Conservation (phyloP, 2,888 invertebrate genomes). For the Trypoxylon attenuatum region DNA sequence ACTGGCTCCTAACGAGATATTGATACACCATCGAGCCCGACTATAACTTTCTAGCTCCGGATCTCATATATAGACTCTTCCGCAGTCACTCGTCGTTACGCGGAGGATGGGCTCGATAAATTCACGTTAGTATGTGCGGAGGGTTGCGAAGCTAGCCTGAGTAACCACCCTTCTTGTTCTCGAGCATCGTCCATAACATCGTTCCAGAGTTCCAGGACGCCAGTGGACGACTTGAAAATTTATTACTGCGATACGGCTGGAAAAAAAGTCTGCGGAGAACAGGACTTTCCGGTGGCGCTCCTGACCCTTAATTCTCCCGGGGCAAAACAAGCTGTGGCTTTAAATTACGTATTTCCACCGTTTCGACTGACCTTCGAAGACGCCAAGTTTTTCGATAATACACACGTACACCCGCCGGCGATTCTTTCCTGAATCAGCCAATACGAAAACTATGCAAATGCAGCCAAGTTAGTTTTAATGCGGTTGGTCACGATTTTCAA, state of each 20-base stretch:
- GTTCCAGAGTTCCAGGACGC: constrained; percentile 55
- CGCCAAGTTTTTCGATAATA: constrained; percentile 1
- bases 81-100: constrained; percentile 55
- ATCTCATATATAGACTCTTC: constrained; percentile 44
- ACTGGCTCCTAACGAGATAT: constrained; percentile 56
- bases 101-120: constrained; percentile 54
- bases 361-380: constrained; percentile 8
- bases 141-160: constrained; percentile 52
- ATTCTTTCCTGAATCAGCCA: too few relatives aligned
- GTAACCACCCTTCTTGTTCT: constrained; percentile 59
- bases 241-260: constrained; percentile 52
- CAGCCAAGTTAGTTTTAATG: too few relatives aligned
- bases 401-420: too few relatives aligned
- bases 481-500: too few relatives aligned
- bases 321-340: constrained; percentile 28
- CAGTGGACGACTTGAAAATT: constrained; percentile 56
- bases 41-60: constrained; percentile 44
- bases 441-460: too few relatives aligned
- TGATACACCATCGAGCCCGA: constrained; percentile 51
- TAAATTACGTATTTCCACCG: constrained; percentile 37
- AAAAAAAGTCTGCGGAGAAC: constrained; percentile 33
- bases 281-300: constrained; percentile 21
- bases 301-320: constrained; percentile 32
- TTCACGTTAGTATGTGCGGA: constrained; percentile 60
- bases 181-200: constrained; percentile 58